Conservation (phyloP, 1,140 invertebrate species). For the Tetramorium parvispinum region DNA sequence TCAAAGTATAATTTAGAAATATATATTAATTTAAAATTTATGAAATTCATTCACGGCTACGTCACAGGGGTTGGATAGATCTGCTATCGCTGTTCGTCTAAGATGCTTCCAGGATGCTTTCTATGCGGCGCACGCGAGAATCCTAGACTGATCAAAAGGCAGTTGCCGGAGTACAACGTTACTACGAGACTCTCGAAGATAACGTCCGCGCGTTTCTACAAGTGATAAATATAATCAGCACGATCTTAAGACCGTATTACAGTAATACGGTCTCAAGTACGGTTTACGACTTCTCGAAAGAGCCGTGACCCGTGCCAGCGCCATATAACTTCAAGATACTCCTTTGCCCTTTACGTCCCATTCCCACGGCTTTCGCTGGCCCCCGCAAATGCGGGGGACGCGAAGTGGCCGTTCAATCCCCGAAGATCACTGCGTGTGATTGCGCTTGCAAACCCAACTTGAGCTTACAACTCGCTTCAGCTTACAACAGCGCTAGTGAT, state of each 20-base stretch:
- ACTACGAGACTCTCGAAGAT: not conserved
- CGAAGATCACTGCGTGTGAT: slow-evolving; percentile 63
- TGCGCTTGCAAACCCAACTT: slow-evolving; percentile 66
- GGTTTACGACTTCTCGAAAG: slow-evolving; percentile 56
- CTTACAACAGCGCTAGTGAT: slow-evolving; percentile 6
- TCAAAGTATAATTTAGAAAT: not conserved
- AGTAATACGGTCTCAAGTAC: slow-evolving; percentile 39
- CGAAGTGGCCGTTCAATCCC: slow-evolving; percentile 66
- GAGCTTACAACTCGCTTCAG: slow-evolving; percentile 38
- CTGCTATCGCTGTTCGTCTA: not conserved
- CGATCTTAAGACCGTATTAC: slow-evolving; percentile 54
- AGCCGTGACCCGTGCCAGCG: slow-evolving; percentile 31
- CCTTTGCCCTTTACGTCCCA: slow-evolving; percentile 1
- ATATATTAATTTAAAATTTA: not conserved
- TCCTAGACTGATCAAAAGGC: slow-evolving; percentile 33
- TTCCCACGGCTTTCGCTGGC: not conserved
- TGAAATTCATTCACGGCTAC: not conserved
- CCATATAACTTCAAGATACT: slow-evolving; percentile 35
- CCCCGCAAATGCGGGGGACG: slow-evolving; percentile 31
- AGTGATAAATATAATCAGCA: slow-evolving; percentile 59
- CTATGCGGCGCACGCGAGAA: not conserved
- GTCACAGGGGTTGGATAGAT: not conserved
- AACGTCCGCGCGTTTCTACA: slow-evolving; percentile 48
- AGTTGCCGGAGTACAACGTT: slow-evolving; percentile 26
- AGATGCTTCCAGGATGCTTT: slow-evolving; percentile 1